These are phyloP conservation scores for Kryphioiulus occultus DNA, from an alignment of 2,888 invertebrate genomes.

Conservation along the genomic window DNA sequence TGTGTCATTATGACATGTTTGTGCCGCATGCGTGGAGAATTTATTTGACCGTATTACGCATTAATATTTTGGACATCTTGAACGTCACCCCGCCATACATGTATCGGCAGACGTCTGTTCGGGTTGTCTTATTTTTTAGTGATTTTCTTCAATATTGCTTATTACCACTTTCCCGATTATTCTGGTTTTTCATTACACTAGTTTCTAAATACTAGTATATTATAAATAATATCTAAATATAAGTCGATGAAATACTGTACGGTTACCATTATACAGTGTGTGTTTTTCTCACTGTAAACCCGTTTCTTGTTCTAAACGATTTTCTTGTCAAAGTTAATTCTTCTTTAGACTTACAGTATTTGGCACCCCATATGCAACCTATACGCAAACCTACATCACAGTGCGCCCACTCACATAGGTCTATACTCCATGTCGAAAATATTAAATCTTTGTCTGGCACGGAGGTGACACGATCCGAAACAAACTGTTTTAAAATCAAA, in stretches of 20 bases:
- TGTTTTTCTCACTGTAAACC: not conserved
- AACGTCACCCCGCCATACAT: no score
- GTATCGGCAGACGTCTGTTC: no score
- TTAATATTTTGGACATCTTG: not conserved
- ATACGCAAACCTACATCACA: not conserved
- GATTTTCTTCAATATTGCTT: not conserved
- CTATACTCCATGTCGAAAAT: not conserved
- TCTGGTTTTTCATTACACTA: not conserved
- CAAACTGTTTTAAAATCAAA: no score
- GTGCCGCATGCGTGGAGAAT: not conserved
- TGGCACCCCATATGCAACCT: not conserved
- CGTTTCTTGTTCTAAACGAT: not conserved
- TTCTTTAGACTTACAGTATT: not conserved
- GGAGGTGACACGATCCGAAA: no score
- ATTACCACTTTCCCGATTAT: not conserved
- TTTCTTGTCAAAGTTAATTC: not conserved
- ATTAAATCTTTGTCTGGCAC: not conserved
- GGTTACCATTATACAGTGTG: not conserved
- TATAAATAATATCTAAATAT: no score
- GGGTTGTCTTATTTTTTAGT: no score
- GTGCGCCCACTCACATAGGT: not conserved
- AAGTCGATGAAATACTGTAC: not conserved
- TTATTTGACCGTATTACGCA: not conserved
- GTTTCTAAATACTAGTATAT: not conserved
- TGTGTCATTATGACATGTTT: not conserved